Conservation (phyloP, 1,140 invertebrate genomes). For the Ceratina calcarata region DNA sequence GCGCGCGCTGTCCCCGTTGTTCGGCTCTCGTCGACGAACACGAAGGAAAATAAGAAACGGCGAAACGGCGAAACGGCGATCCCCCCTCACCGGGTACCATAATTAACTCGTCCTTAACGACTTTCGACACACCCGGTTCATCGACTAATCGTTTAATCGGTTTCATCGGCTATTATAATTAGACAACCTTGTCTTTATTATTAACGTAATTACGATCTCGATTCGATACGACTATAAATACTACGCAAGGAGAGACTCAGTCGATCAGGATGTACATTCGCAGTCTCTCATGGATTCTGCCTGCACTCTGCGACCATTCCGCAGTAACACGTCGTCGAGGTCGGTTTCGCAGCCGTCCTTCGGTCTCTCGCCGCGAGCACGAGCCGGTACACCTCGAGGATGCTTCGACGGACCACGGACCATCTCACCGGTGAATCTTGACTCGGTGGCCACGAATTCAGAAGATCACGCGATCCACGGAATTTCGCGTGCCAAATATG, state of each 20-base stretch:
- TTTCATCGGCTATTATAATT: slow-evolving; percentile 32
- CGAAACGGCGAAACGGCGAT: slow-evolving; percentile 15
- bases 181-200: slow-evolving; percentile 35
- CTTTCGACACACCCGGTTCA: slow-evolving; percentile 40
- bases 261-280: neutral
- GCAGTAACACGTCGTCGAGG: slow-evolving; percentile 59
- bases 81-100: slow-evolving; percentile 14
- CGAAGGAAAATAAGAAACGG: no score
- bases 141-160: slow-evolving; percentile 61
- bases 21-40: no score
- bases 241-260: neutral
- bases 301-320: slow-evolving; percentile 58
- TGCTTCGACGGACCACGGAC: slow-evolving; percentile 3
- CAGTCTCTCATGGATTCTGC: slow-evolving; percentile 54
- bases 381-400: neutral
- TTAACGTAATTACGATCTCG: slow-evolving; percentile 13
- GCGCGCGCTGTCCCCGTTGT: slow-evolving; percentile 11
- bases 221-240: slow-evolving; percentile 8
- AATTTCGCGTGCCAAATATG: slow-evolving; percentile 37
- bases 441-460: neutral
- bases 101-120: slow-evolving; percentile 57
- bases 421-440: neutral
- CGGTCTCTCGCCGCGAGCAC: slow-evolving; percentile 54
- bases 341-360: slow-evolving; percentile 54
- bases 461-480: neutral